Evolutionary conservation across 2,113 vertebrate genomes (phyloP).

Genomic region (Embiotoca jacksoni): DNA sequence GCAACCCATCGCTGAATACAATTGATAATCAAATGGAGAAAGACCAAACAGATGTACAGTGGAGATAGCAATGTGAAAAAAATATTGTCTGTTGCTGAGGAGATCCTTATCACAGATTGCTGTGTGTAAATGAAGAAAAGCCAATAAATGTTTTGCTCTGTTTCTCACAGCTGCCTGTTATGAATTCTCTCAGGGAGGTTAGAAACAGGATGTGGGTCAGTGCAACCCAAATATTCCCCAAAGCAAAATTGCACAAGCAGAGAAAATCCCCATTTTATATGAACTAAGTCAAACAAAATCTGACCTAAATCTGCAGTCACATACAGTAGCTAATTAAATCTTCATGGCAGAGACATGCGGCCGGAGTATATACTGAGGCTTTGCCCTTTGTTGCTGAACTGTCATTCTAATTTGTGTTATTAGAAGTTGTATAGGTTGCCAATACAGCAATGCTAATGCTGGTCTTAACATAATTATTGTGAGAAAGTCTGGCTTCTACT

Average conservation of each 20-base stretch:
- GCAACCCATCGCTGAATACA: slow-evolving; percentile 9
- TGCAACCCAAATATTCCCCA: slow-evolving; percentile 41
- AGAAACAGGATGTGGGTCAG: slow-evolving; percentile 61
- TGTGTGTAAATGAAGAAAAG: slow-evolving; percentile 27
- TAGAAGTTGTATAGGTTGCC: slow-evolving; percentile 32
- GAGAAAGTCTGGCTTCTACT: slow-evolving; percentile 24
- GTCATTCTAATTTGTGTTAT: slow-evolving; percentile 43
- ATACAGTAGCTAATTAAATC: slow-evolving; percentile 68
- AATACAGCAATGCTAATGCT: not conserved
- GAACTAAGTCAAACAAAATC: slow-evolving; percentile 58
- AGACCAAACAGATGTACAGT: slow-evolving; percentile 12
- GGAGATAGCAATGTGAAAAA: slow-evolving; percentile 20
- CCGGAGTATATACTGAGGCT: slow-evolving; percentile 20
- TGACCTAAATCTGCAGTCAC: slow-evolving; percentile 68
- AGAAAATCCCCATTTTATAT: slow-evolving; percentile 63
- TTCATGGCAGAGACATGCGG: slow-evolving; percentile 21
- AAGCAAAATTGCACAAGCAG: slow-evolving; percentile 42
- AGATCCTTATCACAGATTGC: slow-evolving; percentile 46
- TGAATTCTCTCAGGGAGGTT: slow-evolving; percentile 49
- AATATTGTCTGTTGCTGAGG: slow-evolving; percentile 28
- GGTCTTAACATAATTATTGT: slow-evolving; percentile 50
- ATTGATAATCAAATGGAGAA: slow-evolving; percentile 21
- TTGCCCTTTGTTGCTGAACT: slow-evolving; percentile 31
- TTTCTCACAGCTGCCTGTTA: slow-evolving; percentile 38
- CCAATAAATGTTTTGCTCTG: slow-evolving; percentile 40